Evolutionary conservation across 2,113 vertebrate genomes (phyloP).

Genomic region (Arvicanthis niloticus): DNA sequence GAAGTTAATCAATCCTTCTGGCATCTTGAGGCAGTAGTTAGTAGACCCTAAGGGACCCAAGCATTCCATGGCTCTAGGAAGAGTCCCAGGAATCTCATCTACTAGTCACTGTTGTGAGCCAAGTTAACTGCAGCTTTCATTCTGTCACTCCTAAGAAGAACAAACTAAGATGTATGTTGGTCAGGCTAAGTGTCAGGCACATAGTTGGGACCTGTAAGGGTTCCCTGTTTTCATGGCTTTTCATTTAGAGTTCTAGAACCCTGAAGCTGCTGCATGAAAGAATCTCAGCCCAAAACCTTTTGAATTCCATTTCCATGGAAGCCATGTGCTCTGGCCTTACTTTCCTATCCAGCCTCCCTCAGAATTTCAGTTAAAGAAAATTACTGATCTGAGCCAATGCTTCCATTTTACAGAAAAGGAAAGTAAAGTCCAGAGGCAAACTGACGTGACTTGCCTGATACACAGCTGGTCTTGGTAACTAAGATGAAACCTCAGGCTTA

Average conservation of each 20-base stretch:
- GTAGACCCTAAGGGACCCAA: conserved; percentile 37
- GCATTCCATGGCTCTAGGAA: conserved; percentile 46
- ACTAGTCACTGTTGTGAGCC: neutral
- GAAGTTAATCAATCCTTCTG: conserved; percentile 59
- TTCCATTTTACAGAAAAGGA: conserved; percentile 51
- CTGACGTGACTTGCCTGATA: neutral
- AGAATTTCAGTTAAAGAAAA: conserved; percentile 42
- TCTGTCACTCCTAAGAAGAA: conserved; percentile 8
- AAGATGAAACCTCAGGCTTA: conserved; percentile 53
- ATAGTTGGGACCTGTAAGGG: neutral
- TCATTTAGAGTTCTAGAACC: conserved; percentile 35
- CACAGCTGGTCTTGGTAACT: conserved; percentile 41
- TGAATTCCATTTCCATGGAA: neutral
- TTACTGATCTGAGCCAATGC: neutral
- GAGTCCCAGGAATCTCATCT: conserved; percentile 20
- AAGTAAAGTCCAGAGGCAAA: conserved; percentile 45
- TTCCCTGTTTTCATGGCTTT: neutral
- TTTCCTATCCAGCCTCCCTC: conserved; percentile 30
- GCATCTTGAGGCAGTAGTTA: conserved; percentile 53
- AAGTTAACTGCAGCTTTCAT: conserved; percentile 5
- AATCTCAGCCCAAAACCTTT: neutral
- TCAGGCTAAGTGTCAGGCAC: neutral
- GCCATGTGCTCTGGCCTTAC: conserved; percentile 14
- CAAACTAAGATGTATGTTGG: conserved; percentile 54
- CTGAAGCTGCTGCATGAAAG: neutral